Evolutionary conservation across 2,797 vertebrate species (phyloP), one percentile per base, ranked within the genome.

Genomic region (Pseudochaenichthys georgianus): DNA sequence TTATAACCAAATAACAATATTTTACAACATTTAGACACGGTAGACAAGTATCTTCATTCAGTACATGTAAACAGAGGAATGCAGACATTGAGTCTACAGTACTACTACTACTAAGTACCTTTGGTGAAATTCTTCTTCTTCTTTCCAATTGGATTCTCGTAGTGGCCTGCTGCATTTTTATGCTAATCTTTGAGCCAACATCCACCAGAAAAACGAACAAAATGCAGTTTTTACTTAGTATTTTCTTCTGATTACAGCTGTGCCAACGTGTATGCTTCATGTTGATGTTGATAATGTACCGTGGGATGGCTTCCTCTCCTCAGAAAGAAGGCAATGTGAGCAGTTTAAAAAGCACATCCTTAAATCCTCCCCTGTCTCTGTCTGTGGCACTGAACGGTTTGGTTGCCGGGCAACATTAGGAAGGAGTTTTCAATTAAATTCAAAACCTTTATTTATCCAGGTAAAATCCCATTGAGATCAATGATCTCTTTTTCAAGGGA

Each of bases 361-460:
- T 80, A 89, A 86, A 87, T 85, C 78, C 76, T 77, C 51, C 62
- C 61, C 62, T 57, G 54, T 72, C 50, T 70, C 48, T 72, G 66
- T 77, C 54, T 58, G 45, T 62, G 71, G 64, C 72, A 60, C 65
- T 66, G 76, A 13, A 77, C 70, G 77, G 82, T 88, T 83, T 64
- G 59, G 87, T 92, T 91, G 85, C 87, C 85, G 77, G 70, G 91
- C 89, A 92, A 93, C 89, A 79, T 83, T 69, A 45, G 50, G 78
- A 76, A 84, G 82, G 75, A 78, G 72, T 90, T 90, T 90, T 88
- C 78, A 90, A 80, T 21, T 21, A 21, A 21, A 21, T 21, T 21
- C 21, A 21, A 21, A 21, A 21, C 21, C 21, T 21, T 21, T 21
- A 21, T 21, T 21, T 21, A 2, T 21, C 21, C 21, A 21, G 21